Evolutionary conservation across 2,888 invertebrate species (phyloP).

Genomic region (Leptinotarsa juncta): DNA sequence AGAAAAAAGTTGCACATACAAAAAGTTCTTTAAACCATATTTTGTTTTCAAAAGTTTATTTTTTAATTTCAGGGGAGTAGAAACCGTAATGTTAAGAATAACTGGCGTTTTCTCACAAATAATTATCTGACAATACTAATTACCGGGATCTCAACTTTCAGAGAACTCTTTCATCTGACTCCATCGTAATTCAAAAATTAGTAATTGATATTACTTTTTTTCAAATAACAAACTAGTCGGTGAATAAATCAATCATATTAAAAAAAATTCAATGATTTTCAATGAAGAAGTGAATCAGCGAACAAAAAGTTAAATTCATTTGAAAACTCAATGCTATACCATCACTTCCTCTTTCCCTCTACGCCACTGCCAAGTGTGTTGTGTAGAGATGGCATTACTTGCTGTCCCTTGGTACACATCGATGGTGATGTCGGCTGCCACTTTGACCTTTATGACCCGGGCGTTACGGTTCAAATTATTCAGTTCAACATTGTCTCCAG

Average conservation of each 20-base stretch:
- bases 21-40: too few relatives aligned
- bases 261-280: background rate
- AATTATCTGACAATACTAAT: too few relatives aligned
- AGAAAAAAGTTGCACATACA: too few relatives aligned
- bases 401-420: background rate
- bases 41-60: too few relatives aligned
- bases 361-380: constrained; percentile 28
- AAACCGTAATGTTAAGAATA: too few relatives aligned
- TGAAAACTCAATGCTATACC: constrained; percentile 28
- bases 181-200: background rate
- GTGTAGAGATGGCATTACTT: constrained; percentile 19
- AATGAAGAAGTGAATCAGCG: background rate
- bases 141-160: too few relatives aligned
- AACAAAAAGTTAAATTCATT: background rate
- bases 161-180: background rate
- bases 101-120: too few relatives aligned
- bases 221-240: background rate
- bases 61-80: too few relatives aligned
- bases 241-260: background rate
- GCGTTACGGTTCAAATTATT: constrained; percentile 7
- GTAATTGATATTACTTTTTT: background rate
- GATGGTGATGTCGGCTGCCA: background rate
- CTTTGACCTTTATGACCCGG: background rate
- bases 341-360: constrained; percentile 15
- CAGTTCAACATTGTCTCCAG: background rate